These are phyloP conservation scores for Drymonia ruficornis DNA, from an alignment of 2,888 invertebrate species.

Conservation along the genomic window DNA sequence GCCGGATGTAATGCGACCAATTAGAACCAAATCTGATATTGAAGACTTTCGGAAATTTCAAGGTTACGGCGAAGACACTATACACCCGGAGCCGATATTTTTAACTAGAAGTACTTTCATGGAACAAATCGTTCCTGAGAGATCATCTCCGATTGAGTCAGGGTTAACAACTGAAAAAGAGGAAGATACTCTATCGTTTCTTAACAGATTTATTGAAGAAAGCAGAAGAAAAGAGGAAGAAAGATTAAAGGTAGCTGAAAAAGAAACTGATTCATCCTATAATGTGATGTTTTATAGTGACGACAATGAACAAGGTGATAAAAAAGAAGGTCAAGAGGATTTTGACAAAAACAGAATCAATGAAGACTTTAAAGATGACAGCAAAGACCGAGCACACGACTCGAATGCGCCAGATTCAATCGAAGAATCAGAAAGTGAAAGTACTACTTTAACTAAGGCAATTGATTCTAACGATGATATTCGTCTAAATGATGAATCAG, in stretches of 20 bases:
- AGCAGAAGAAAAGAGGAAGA: conserved; percentile 27
- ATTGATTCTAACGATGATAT: conserved; percentile 9
- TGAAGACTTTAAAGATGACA: conserved; percentile 11
- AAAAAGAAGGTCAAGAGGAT: conserved; percentile 43
- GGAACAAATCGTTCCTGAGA: conserved; percentile 22
- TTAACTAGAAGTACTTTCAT: conserved; percentile 31
- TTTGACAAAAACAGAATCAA: conserved; percentile 36
- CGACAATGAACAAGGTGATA: conserved; percentile 38
- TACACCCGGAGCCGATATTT: conserved; percentile 22
- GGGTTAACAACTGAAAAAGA: conserved; percentile 28
- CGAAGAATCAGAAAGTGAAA: conserved; percentile 17
- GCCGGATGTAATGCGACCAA: conserved; percentile 39
- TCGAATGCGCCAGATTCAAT: conserved; percentile 14
- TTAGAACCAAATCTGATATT: conserved; percentile 41
- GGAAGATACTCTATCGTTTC: conserved; percentile 13
- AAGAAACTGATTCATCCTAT: conserved; percentile 52
- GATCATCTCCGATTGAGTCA: conserved; percentile 29
- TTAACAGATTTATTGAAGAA: conserved; percentile 12
- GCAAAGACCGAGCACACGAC: conserved; percentile 2
- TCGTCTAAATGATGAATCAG: conserved; percentile 7
- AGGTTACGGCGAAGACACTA: conserved; percentile 35
- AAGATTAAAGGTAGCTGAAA: conserved; percentile 33
- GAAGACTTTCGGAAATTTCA: conserved; percentile 35
- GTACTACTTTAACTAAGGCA: conserved; percentile 12
- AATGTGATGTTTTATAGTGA: conserved; percentile 60